Conservation (phyloP, 2,888 invertebrate species). For the Eurytoma adleriae region DNA sequence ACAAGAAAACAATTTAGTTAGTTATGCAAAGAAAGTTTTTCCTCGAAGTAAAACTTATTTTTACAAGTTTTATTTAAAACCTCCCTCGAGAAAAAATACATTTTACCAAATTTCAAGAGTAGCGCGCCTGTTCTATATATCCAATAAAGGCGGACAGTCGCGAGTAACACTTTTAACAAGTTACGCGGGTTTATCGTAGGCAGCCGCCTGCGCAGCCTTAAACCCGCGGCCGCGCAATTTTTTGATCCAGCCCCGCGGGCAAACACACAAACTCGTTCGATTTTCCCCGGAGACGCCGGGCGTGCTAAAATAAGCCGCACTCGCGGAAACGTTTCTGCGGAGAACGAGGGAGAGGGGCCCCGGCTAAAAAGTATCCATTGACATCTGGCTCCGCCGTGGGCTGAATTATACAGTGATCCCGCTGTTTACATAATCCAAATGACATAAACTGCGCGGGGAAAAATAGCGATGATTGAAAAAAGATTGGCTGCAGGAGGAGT, state of each 20-base stretch:
- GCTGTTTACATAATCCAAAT: conserved; percentile 47
- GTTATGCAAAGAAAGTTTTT: no score
- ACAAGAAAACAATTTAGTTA: no score
- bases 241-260: neutral
- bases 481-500: neutral
- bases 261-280: neutral
- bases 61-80: no score
- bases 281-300: neutral
- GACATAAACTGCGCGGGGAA: conserved; percentile 15
- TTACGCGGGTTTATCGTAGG: neutral
- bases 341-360: neutral
- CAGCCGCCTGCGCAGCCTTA: neutral
- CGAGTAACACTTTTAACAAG: neutral
- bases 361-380: conserved; percentile 41
- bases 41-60: no score
- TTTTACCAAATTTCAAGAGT: no score
- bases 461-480: neutral
- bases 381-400: conserved; percentile 34
- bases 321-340: conserved; percentile 35
- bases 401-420: conserved; percentile 23
- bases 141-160: no score
- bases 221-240: neutral
- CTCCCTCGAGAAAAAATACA: no score
- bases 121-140: no score
- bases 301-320: conserved; percentile 26